Evolutionary conservation across 2,113 vertebrate genomes (phyloP).

Genomic region (Orcinus orca): DNA sequence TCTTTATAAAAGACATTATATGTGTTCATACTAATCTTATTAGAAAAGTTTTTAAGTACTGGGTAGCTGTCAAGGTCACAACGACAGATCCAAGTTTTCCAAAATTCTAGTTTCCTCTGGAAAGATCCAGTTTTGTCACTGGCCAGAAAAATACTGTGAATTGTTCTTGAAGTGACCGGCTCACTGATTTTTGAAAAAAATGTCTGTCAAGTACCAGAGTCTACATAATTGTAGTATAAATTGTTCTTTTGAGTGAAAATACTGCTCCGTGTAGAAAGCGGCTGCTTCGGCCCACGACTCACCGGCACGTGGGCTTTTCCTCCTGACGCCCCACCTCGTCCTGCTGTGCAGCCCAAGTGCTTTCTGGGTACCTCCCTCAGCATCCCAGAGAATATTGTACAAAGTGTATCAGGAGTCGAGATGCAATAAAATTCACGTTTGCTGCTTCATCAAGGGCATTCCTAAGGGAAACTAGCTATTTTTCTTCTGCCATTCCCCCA

Average conservation of each 20-base stretch:
- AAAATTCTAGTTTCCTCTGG: not conserved
- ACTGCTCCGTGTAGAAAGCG: not conserved
- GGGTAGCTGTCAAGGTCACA: not conserved
- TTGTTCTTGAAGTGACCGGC: not conserved
- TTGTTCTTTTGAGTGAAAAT: not conserved
- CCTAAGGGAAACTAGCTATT: not conserved
- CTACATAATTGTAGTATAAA: not conserved
- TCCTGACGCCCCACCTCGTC: not conserved
- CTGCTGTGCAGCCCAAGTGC: too few relatives aligned
- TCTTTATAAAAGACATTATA: not conserved
- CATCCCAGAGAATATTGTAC: not conserved
- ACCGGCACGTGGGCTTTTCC: rapidly evolving
- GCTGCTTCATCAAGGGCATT: not conserved
- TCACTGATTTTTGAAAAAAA: not conserved
- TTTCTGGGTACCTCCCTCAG: not conserved
- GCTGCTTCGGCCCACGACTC: not conserved
- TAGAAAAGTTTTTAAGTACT: not conserved
- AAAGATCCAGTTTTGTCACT: not conserved
- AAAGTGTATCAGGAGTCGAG: not conserved
- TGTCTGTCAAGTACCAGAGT: not conserved
- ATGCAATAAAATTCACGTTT: not conserved
- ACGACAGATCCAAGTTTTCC: not conserved
- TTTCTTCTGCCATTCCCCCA: too few relatives aligned
- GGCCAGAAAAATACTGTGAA: not conserved
- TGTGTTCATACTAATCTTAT: not conserved